These are phyloP conservation scores for Onychorhynchus coronatus DNA, from an alignment of 2,113 vertebrate species.

Conservation along the genomic window DNA sequence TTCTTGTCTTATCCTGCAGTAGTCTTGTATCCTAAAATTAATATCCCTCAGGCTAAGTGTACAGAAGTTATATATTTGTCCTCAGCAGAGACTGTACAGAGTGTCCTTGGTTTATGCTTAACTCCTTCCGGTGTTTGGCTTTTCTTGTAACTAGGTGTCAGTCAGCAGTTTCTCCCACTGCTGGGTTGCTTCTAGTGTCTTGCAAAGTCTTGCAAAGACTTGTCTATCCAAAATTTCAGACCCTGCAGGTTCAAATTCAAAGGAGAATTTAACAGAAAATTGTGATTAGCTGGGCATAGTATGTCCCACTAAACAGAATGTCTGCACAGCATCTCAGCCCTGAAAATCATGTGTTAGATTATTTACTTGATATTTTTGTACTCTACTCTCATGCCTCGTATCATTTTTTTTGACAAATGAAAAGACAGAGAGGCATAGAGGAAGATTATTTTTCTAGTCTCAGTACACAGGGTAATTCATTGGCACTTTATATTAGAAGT, in stretches of 20 bases:
- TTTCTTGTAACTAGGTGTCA: neutral
- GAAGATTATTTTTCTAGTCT: neutral
- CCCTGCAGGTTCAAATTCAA: neutral
- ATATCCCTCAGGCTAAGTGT: neutral
- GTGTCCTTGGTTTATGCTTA: slow-evolving; percentile 7
- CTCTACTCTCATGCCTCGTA: neutral
- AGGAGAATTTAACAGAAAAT: neutral
- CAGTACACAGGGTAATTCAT: neutral
- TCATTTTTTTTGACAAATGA: neutral
- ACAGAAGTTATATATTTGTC: neutral
- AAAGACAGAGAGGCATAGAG: neutral
- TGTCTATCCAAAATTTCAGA: neutral
- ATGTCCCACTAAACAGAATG: neutral
- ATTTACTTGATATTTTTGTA: neutral
- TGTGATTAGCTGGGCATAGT: neutral
- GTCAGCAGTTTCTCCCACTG: neutral
- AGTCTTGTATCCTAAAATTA: slow-evolving; percentile 44
- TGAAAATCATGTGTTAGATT: neutral
- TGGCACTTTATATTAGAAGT: neutral
- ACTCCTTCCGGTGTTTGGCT: slow-evolving; percentile 12
- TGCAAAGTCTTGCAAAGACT: neutral
- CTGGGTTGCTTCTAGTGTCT: neutral
- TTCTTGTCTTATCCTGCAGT: slow-evolving; percentile 24
- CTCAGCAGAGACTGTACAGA: neutral
- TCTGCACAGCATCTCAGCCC: neutral